Evolutionary conservation across 2,888 invertebrate genomes (phyloP).

Genomic region (Drosophila anceps): DNA sequence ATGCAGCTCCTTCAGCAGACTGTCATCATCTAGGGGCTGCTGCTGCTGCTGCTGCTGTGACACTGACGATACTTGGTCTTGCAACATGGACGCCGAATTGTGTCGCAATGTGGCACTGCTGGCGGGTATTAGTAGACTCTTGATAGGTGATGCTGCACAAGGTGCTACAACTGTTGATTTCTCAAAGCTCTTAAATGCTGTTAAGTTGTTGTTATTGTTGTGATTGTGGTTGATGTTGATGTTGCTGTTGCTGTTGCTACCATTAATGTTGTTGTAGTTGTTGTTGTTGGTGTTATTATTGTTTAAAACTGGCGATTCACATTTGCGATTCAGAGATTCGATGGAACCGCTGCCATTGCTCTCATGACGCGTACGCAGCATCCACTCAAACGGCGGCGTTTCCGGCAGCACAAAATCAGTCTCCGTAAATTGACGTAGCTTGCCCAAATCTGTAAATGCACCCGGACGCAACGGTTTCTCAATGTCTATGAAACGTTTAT

Average conservation of each 20-base stretch:
- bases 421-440: constrained; percentile 87
- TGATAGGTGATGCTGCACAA: constrained; percentile 77
- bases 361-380: constrained; percentile 80
- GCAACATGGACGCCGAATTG: constrained; percentile 52
- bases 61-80: constrained; percentile 37
- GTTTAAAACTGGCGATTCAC: constrained; percentile 65
- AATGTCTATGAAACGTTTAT: constrained; percentile 89
- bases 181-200: constrained; percentile 80
- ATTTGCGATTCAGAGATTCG: constrained; percentile 79
- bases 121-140: constrained; percentile 81
- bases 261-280: constrained; percentile 57
- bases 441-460: constrained; percentile 91
- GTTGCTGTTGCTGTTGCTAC: constrained; percentile 58
- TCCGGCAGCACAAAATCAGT: constrained; percentile 87
- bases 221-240: constrained; percentile 63
- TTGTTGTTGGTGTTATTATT: constrained; percentile 57
- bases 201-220: constrained; percentile 75
- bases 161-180: constrained; percentile 49
- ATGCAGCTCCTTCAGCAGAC: constrained; percentile 84
- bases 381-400: constrained; percentile 89
- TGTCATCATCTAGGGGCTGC: constrained; percentile 83
- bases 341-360: constrained; percentile 75
- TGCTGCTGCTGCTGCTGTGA: constrained; percentile 43
- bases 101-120: constrained; percentile 53
- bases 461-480: constrained; percentile 91